These are phyloP conservation scores for Cataglyphis altisquamis DNA, from an alignment of 2,888 invertebrate genomes.

Conservation along the genomic window DNA sequence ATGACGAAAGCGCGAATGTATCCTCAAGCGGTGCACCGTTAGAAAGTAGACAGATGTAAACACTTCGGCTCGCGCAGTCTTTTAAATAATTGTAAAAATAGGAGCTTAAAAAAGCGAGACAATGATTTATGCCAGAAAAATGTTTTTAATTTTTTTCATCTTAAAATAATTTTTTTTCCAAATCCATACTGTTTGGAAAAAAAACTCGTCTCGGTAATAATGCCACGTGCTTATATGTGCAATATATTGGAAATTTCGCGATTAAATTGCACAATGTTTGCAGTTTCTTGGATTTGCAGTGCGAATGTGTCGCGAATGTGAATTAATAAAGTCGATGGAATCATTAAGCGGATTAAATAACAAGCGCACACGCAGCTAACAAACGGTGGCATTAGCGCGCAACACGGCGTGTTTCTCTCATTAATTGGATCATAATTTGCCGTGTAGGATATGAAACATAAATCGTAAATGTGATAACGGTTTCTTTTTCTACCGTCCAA, in stretches of 20 bases:
- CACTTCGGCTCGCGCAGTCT: background rate
- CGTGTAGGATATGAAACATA: conserved; percentile 48
- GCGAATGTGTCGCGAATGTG: background rate
- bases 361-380: conserved; percentile 25
- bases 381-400: conserved; percentile 34
- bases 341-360: conserved; percentile 44
- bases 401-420: conserved; percentile 9
- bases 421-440: conserved; percentile 54
- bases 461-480: conserved; percentile 40
- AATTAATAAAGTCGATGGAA: conserved; percentile 41
- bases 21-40: conserved; percentile 43
- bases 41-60: conserved; percentile 63
- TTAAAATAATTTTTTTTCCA: background rate
- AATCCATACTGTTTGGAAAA: background rate
- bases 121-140: background rate
- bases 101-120: background rate
- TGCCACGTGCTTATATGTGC: background rate
- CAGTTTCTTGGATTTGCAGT: background rate
- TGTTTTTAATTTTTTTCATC: background rate
- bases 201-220: background rate
- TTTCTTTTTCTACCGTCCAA: conserved; percentile 46
- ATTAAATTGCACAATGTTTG: conserved; percentile 14
- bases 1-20: conserved; percentile 50
- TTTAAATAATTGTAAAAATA: background rate
- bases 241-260: background rate